These are phyloP conservation scores for Pteropus alecto DNA, from an alignment of 2,113 vertebrate genomes.

Conservation along the genomic window DNA sequence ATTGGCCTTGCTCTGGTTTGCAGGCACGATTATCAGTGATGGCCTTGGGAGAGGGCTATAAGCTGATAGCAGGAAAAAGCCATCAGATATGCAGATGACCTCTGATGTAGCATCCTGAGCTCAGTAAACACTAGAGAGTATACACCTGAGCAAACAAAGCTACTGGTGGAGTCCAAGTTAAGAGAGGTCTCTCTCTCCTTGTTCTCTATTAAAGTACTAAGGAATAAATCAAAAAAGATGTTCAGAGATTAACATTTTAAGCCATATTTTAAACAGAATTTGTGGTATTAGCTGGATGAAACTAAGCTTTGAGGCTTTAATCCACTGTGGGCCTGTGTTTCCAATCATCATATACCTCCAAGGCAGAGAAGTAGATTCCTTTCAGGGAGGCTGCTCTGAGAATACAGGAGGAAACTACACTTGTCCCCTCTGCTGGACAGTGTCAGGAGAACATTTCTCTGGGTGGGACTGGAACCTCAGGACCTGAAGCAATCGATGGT, in stretches of 20 bases:
- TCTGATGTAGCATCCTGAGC: neutral
- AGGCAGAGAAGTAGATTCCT: neutral
- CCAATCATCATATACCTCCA: neutral
- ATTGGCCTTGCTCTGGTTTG: neutral
- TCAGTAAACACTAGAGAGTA: neutral
- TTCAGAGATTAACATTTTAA: neutral
- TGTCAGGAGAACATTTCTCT: neutral
- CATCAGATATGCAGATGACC: neutral
- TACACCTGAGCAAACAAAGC: neutral
- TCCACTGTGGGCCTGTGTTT: neutral
- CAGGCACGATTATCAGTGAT: neutral
- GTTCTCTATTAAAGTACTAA: neutral
- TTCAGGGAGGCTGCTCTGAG: neutral
- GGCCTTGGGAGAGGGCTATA: neutral
- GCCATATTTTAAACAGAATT: constrained; percentile 11
- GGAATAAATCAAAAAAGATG: neutral
- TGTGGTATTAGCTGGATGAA: neutral
- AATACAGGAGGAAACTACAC: neutral
- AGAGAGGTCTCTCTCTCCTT: neutral
- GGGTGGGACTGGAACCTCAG: neutral
- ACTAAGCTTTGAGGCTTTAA: neutral
- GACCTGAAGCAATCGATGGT: fast-evolving
- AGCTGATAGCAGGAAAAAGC: neutral
- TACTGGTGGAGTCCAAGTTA: neutral
- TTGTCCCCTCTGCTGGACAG: neutral